These are phyloP conservation scores for Latrodectus geometricus DNA, from an alignment of 1,140 invertebrate species.

Conservation along the genomic window DNA sequence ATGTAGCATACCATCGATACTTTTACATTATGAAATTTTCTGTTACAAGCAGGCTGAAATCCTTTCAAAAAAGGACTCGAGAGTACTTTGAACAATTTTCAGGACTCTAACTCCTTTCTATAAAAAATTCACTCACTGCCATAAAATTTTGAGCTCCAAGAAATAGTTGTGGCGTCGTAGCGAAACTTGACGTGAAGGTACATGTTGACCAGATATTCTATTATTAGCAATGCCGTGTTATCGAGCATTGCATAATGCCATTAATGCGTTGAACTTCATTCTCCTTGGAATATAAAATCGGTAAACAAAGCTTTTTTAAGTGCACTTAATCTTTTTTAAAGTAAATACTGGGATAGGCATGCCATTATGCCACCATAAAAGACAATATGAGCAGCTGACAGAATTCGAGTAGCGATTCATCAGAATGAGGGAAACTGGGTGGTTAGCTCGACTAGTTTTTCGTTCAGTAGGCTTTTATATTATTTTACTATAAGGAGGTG, in stretches of 20 bases:
- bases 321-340: neutral
- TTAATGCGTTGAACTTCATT: neutral
- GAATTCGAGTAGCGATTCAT: neutral
- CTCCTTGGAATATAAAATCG: neutral
- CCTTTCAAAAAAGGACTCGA: too few species aligned
- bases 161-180: neutral
- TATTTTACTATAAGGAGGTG: neutral
- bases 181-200: conserved; percentile 1
- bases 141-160: neutral
- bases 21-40: too few species aligned
- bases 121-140: conserved; percentile 1
- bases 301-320: neutral
- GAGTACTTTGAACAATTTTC: too few species aligned
- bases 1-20: too few species aligned
- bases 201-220: neutral
- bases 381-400: neutral
- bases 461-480: neutral
- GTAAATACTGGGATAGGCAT: neutral
- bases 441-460: neutral
- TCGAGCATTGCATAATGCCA: neutral
- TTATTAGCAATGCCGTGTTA: neutral
- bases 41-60: too few species aligned
- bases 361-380: neutral
- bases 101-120: too few species aligned
- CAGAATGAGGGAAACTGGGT: neutral